These are phyloP conservation scores for Meandrina meandrites DNA, from an alignment of 92 coral and sea anemone species.

Conservation along the genomic window DNA sequence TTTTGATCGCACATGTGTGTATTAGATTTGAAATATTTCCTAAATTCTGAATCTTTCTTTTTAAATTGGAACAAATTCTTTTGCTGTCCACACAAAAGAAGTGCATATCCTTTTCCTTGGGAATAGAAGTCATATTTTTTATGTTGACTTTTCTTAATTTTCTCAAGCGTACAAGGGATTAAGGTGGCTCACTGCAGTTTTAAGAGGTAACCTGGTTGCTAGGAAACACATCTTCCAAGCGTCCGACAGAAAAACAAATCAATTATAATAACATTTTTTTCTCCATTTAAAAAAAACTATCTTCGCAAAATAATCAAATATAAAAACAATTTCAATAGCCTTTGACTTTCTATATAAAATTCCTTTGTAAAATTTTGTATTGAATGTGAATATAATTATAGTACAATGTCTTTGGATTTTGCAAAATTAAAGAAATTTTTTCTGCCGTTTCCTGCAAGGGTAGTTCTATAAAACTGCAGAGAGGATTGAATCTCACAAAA, in stretches of 20 bases:
- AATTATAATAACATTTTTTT: not conserved
- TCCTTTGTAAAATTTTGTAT: not conserved
- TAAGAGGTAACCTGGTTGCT: not conserved
- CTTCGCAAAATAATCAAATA: not conserved
- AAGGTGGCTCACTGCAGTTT: conserved; percentile 15
- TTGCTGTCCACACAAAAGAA: conserved; percentile 2
- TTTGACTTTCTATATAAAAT: not conserved
- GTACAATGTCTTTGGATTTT: not conserved
- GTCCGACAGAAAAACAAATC: not conserved
- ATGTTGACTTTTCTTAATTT: not conserved
- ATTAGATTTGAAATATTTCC: conserved; percentile 33
- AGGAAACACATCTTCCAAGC: conserved; percentile 4
- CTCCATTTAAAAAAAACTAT: conserved; percentile 4
- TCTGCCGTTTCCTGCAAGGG: conserved; percentile 2
- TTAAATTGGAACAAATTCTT: conserved; percentile 19
- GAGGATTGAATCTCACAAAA: not conserved
- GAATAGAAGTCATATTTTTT: conserved; percentile 14
- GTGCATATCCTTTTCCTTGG: conserved; percentile 21
- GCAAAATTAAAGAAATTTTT: not conserved
- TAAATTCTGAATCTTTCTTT: conserved; percentile 14
- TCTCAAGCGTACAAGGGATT: not conserved
- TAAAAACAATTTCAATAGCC: not conserved
- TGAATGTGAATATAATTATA: conserved; percentile 4
- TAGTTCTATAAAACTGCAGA: not conserved
- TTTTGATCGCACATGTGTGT: conserved; percentile 12